Evolutionary conservation across 1,140 invertebrate species (phyloP).

Genomic region (Drosophila simulans): DNA sequence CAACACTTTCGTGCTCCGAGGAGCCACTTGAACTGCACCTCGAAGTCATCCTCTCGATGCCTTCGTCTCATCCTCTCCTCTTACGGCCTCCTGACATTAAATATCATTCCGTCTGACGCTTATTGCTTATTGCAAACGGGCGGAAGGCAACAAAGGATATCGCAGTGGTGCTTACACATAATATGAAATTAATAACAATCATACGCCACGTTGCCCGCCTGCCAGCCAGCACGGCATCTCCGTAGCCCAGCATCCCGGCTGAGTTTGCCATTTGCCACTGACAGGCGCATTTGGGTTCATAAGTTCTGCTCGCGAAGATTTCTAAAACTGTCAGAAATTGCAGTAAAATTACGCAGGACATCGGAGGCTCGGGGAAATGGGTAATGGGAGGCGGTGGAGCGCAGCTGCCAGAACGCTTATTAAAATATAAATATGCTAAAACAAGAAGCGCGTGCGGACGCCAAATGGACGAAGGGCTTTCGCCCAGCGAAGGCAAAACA

Average conservation of each 20-base stretch:
- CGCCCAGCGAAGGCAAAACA: conserved; percentile 35
- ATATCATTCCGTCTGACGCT: conserved; percentile 77
- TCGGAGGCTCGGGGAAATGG: conserved; percentile 17
- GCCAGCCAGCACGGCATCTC: conserved; percentile 10
- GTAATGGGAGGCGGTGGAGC: conserved; percentile 46
- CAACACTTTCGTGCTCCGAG: conserved; percentile 41
- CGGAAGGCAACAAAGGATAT: conserved; percentile 25
- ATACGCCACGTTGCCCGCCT: conserved; percentile 72
- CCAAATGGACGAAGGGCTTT: conserved; percentile 53
- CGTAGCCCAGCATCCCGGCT: not conserved
- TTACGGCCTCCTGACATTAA: conserved; percentile 61
- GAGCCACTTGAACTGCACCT: conserved; percentile 50
- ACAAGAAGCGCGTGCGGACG: conserved; percentile 61
- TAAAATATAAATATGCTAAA: conserved; percentile 83
- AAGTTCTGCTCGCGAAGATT: conserved; percentile 78
- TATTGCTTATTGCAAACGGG: conserved; percentile 67
- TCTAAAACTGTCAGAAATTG: conserved; percentile 82
- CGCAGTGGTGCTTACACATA: conserved; percentile 64
- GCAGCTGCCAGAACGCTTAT: conserved; percentile 81
- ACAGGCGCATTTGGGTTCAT: conserved; percentile 75
- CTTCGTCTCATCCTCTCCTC: not conserved
- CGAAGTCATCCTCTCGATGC: conserved; percentile 25
- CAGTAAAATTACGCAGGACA: conserved; percentile 74
- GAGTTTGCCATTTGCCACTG: conserved; percentile 67
- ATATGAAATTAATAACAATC: conserved; percentile 83